Conservation (phyloP, 2,888 invertebrate genomes). For the Tridacna crocea region DNA sequence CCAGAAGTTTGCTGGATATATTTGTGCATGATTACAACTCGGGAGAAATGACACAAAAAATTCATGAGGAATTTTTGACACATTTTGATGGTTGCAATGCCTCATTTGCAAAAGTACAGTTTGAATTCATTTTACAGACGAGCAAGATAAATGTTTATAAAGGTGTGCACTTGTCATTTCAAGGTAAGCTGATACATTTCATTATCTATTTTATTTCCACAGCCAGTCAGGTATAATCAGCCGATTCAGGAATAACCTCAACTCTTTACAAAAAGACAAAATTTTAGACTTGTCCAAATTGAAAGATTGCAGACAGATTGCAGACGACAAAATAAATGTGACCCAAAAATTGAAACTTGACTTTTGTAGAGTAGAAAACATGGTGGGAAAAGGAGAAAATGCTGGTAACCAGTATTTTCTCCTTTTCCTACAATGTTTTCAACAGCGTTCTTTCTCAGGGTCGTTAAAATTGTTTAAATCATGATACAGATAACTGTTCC, state of each 20-base stretch:
- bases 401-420: too few relatives aligned
- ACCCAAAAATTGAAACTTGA: neutral
- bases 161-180: slow-evolving; percentile 21
- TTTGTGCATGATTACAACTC: slow-evolving; percentile 9
- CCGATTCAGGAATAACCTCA: too few relatives aligned
- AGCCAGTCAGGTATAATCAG: too few relatives aligned
- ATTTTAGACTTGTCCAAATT: neutral
- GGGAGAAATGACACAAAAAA: slow-evolving; percentile 2
- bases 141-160: neutral
- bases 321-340: neutral
- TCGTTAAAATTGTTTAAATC: too few relatives aligned
- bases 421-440: too few relatives aligned
- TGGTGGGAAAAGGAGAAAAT: neutral
- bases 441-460: too few relatives aligned
- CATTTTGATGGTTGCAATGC: slow-evolving; percentile 5
- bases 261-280: neutral
- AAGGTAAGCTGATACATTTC: slow-evolving; percentile 1
- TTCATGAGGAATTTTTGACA: neutral
- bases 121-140: slow-evolving; percentile 20
- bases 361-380: neutral
- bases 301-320: too few relatives aligned
- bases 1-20: neutral
- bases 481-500: too few relatives aligned
- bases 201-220: neutral
- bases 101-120: neutral